These are phyloP conservation scores for Philopotamus ludificatus DNA, from an alignment of 1,140 invertebrate genomes.

Conservation along the genomic window DNA sequence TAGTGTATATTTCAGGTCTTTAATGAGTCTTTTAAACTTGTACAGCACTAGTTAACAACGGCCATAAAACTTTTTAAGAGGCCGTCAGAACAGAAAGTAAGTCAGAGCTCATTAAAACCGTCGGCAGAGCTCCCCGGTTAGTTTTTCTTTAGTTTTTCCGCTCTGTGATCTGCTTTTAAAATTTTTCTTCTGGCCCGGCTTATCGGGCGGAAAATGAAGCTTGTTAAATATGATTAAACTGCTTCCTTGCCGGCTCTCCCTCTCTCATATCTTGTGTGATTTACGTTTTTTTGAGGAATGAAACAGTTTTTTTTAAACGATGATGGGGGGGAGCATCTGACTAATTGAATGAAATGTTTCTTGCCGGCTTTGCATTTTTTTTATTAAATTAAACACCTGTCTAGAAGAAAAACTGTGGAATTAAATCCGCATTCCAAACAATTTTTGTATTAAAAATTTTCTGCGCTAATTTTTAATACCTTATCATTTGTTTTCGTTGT, in stretches of 20 bases:
- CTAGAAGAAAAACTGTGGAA: no score
- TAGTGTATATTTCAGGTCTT: constrained; percentile 24
- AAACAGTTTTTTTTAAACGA: no score
- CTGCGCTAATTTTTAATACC: no score
- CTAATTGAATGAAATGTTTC: no score
- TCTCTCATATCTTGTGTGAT: neutral
- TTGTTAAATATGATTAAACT: constrained; percentile 22
- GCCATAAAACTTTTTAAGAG: constrained; percentile 36
- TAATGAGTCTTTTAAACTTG: constrained; percentile 40
- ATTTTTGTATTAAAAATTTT: no score
- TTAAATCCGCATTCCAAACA: no score
- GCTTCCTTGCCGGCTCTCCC: neutral
- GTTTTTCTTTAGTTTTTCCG: constrained; percentile 17
- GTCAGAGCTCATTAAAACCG: constrained; percentile 37
- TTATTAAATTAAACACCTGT: no score
- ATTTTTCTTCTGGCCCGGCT: constrained; percentile 4
- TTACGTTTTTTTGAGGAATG: no score
- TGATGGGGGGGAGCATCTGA: no score
- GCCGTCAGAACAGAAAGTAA: constrained; percentile 16
- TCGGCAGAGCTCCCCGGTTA: neutral
- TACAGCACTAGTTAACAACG: constrained; percentile 39
- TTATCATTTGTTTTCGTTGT: no score
- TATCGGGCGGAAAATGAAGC: constrained; percentile 22
- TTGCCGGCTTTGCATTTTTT: no score
- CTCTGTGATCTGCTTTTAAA: constrained; percentile 16